Base-by-base conservation (phyloP, 1,140 invertebrate species). In the Oryzaephilus surinamensis region DNA sequence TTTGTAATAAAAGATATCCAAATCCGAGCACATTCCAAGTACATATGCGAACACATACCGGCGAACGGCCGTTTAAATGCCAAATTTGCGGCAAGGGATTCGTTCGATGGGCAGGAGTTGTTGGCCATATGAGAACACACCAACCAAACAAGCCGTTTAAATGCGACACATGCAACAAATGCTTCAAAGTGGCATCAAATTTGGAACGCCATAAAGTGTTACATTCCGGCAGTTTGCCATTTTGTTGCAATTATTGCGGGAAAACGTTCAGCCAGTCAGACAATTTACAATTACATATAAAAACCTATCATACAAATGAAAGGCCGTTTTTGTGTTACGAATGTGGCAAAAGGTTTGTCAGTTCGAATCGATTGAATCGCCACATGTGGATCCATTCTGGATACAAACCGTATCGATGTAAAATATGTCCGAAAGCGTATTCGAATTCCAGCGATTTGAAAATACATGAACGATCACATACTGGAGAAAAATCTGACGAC, bases 321-420 rank as follows among this genome's bases (percentile, higher is more conserved):
- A 51, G 71, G 24, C 79, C 78, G 0, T 79, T 77, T 54, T 58
- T 73, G 41, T 75, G 81, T 48, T 66, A 65, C 1, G 70, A 73
- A 26, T 89, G 84, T 51, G 68, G 71, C 4, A 86, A 85, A 41
- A 35, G 50, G 4, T 57, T 54, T 43, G 52, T 55, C 2, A 53
- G 45, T 29, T 55, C 51, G n/a, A 51, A 50, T 2, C 33, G 55
- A 14, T 36, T 61, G 14, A 58, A 54, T 28, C 37, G 54, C 10
- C 58, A 61, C 36, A 55, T 61, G 53, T 50, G 55, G 48, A 46
- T 54, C 8, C 58, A 61, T 46, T 52, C 51, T 15, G 56, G 55
- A 7, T 54, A 54, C 32, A 61, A 61, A 45, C 56, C 53, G 3
- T 58, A 53, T 35, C 38, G 38, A 18, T 61, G 58, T 39, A 41